A percentile compares a stretch with the other conserved stretches of the same genome.
Conservation (phyloP, 64 coral and sea anemone species). For the Catalaphyllia jardinei region DNA sequence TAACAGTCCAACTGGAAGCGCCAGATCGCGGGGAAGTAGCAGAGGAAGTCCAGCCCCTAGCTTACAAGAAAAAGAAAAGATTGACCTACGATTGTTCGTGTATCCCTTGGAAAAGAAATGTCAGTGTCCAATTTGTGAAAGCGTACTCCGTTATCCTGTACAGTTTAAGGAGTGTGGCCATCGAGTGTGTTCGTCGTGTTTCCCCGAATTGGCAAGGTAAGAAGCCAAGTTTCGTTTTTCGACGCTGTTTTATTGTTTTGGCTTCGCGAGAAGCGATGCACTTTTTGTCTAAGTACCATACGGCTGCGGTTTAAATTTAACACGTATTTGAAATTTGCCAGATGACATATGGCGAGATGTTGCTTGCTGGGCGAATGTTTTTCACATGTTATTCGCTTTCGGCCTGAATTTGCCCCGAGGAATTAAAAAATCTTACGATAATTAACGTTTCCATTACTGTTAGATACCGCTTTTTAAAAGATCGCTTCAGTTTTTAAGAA, state of each 20-base stretch:
- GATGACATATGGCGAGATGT: not conserved
- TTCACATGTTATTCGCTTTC: not conserved
- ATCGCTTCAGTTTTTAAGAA: not conserved
- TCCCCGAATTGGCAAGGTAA: constrained; percentile 55
- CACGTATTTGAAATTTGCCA: not conserved
- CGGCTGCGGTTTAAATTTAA: not conserved
- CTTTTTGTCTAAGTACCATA: not conserved
- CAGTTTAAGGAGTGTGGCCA: constrained; percentile 80
- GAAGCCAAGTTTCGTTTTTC: not conserved
- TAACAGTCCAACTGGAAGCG: constrained; percentile 77
- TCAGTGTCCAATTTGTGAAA: constrained; percentile 78
- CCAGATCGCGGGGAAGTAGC: constrained; percentile 52
- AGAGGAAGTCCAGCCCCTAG: constrained; percentile 55
- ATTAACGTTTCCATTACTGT: constrained; percentile 10
- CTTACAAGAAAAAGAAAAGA: constrained; percentile 44
- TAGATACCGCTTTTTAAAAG: not conserved
- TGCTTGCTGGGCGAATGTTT: not conserved
- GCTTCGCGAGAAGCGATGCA: not conserved
- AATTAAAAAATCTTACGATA: not conserved
- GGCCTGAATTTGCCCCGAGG: not conserved
- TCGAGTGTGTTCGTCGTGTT: constrained; percentile 76
- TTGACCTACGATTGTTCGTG: constrained; percentile 62
- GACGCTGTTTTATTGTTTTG: constrained; percentile 22
- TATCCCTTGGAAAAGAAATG: constrained; percentile 90
- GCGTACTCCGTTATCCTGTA: constrained; percentile 77